Evolutionary conservation across 2,113 vertebrate genomes (phyloP).

Genomic region (Trogon surrucura): DNA sequence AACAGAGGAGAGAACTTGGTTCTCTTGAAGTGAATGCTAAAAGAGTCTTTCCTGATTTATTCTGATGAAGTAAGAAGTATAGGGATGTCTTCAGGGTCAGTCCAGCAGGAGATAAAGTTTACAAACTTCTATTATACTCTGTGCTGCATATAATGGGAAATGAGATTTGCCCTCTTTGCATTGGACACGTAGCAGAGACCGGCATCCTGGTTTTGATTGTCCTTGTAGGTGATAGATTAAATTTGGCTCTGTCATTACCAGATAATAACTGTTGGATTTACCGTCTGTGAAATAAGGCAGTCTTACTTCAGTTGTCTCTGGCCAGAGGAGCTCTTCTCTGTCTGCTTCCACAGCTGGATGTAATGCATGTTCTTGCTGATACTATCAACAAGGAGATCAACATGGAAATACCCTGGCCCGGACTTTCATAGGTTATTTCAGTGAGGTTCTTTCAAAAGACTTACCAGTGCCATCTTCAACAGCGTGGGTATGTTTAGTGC

Average conservation of each 20-base stretch:
- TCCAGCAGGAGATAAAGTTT: neutral
- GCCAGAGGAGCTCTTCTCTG: neutral
- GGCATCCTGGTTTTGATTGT: neutral
- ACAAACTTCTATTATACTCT: neutral
- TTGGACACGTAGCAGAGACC: fast-evolving
- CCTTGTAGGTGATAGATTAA: neutral
- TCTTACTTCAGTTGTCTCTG: neutral
- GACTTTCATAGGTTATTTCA: neutral
- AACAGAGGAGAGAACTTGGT: neutral
- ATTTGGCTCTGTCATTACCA: neutral
- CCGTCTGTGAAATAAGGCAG: conserved; percentile 7
- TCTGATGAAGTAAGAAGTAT: neutral
- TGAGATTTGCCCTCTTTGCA: neutral
- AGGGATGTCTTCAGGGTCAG: neutral
- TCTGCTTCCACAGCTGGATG: neutral
- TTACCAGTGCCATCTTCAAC: neutral
- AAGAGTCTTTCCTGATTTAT: neutral
- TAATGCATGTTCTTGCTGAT: neutral
- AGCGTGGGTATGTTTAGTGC: neutral
- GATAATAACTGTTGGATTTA: neutral
- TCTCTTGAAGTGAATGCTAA: neutral
- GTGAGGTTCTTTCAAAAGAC: neutral
- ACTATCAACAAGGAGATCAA: neutral
- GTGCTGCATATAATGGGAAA: neutral
- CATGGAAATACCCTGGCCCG: neutral